Percentiles rank a stretch among this genome's conserved stretches.
Conservation (phyloP, 2,113 vertebrate genomes). For the Amblyornis subalaris region DNA sequence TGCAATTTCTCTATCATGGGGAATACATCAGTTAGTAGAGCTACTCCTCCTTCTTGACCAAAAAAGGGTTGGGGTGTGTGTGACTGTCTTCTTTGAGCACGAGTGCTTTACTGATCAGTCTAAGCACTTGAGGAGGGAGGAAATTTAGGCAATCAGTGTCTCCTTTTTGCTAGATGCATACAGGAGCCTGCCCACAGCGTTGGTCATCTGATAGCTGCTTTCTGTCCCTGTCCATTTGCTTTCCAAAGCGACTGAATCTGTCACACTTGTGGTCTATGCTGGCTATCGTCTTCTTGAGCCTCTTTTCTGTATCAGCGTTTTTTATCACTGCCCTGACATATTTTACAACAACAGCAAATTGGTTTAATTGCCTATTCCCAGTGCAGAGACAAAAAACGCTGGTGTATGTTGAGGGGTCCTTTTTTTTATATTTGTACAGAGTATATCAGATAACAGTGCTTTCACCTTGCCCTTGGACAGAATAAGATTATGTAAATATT, state of each 20-base stretch:
- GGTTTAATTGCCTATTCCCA: not conserved
- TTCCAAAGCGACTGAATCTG: not conserved
- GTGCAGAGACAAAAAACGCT: fast-evolving
- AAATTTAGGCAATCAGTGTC: not conserved
- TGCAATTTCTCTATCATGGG: not conserved
- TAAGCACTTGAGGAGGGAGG: not conserved
- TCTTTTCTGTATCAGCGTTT: not conserved
- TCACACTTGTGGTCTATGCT: not conserved
- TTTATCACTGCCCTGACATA: not conserved
- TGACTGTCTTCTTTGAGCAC: not conserved
- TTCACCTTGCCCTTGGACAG: conserved; percentile 52
- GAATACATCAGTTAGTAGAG: not conserved
- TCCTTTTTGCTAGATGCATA: not conserved
- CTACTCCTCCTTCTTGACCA: not conserved
- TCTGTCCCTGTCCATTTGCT: not conserved
- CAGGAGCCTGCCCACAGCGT: not conserved
- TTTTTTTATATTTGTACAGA: not conserved
- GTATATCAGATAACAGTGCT: conserved; percentile 51
- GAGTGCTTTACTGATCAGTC: not conserved
- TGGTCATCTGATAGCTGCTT: not conserved
- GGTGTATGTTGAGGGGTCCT: not conserved
- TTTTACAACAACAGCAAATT: not conserved
- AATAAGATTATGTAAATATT: conserved; percentile 62
- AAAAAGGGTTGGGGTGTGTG: not conserved
- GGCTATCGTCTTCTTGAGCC: not conserved